Evolutionary conservation across 2,113 vertebrate species (phyloP), one percentile per base, ranked within the genome.

Genomic region (Pteronura brasiliensis): DNA sequence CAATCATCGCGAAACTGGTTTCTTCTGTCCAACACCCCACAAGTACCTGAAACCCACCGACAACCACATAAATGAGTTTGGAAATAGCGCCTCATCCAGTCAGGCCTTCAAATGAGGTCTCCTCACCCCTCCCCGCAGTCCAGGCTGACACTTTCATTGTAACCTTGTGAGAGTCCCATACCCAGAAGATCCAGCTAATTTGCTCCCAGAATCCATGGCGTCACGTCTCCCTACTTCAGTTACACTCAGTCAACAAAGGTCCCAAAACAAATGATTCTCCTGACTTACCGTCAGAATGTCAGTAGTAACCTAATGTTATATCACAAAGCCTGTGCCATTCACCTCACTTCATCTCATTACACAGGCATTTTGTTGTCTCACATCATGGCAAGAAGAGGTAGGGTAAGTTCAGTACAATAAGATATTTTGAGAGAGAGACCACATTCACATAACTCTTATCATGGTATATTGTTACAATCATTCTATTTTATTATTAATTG

Each of bases 81-180:
- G 84, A 36, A 77, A 42, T 21, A 18, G 23, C 59, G 81, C 52
- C 18, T 92, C 18, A 21, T 84, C 44, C 36, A 52, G 11, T 14
- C 57, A 80, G 15, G 42, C 34, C 39, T 72, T 85, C 67, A 82
- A 2, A 34, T 59, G n/a, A 92, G 31, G 14, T 31, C 42, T 47
- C 27, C 27, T 4, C 39, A 74, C 72, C 1, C 4, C 1, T 1
- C 4, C 2, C 23, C 29, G 2, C 59, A 29, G 42, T 31, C 25
- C 67, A 23, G 1, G 15, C 36, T 34, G 20, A 76, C 4, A 39
- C 1, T 1, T 61, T 39, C 3, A 0, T 55, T 18, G 18, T 63
- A 90, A 36, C 14, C 9, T 72, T 83, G 31, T 34, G 65, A 88
- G 76, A 90, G n/a, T 57, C 27, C 4, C 17, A 14, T 4, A 49